Base-by-base conservation (phyloP, 2,113 vertebrate species). In the Zapornia atra region DNA sequence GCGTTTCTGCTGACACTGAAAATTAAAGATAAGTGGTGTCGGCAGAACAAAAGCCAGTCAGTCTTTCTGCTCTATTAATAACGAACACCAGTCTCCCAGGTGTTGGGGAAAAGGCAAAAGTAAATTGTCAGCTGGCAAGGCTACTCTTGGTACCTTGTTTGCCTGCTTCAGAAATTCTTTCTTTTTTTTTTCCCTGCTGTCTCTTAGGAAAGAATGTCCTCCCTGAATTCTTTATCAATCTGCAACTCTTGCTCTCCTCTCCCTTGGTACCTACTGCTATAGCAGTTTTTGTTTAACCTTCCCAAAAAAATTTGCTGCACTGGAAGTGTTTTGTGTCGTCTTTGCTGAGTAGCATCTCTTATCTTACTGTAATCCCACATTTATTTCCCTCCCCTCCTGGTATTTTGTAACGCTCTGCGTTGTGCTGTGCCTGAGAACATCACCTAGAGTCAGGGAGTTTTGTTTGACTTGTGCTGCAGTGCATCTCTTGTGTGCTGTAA, bases 11-110 rank as follows among this genome's bases (percentile, higher is more conserved):
- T 93, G 94, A 97, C 88, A 46, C 66, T 0, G 3, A 56, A 83
- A 88, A 84, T 70, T 76, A 61, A 75, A 92, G 93, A 92, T 94
- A 18, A 1, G 3, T 92, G 75, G 70, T 90, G 88, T 92, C 88
- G 90, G 96, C 88, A 88, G 82, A 95, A 95, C 90, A 92, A 86
- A 95, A 96, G 59, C 87, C 94, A 94, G 50, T 93, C 82, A 78
- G 90, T 88, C 83, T 75, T 92, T 64, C 51, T 53, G 56, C 82
- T 79, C 93, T 96, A 84, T 96, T 96, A 96, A 96, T 91, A 95
- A 56, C 29, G 1, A 73, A 1, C 70, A 84, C 60, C 68, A 81
- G 64, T 59, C 50, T 94, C 71, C 51, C 92, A 96, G 82, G 90
- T 95, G 92, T 77, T 88, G 79, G 63, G 33, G 56, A 69, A 64